Base-by-base conservation (phyloP, 2,888 invertebrate genomes). In the Ophion slaviceki region DNA sequence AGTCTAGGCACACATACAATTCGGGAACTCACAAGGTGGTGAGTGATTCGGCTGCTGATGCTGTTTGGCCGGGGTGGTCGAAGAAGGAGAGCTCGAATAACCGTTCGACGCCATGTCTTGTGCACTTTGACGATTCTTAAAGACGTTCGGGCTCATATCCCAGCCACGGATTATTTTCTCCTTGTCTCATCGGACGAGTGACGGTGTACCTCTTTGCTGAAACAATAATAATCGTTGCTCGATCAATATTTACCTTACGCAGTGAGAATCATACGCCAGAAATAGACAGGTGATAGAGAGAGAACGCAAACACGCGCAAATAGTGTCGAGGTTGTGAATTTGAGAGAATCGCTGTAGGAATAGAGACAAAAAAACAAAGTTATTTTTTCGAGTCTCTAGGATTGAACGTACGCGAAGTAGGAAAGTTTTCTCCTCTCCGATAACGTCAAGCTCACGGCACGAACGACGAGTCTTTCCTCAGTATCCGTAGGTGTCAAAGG, bases 71-170 rank as follows among this genome's bases (percentile, higher is more conserved):
- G 90, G 86, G 75, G 89, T 83, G n/a, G 89, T 80, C 61, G 91
- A 85, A 82, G 91, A 80, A 17, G 76, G 32, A n/a, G 77, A 20
- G 85, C 87, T 90, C 53, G 91, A 86, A 87, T 91, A 91, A 85
- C 94, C 93, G 88, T 94, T 93, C 64, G 93, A 92, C 87, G 93
- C 91, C 93, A 94, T 93, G 87, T 90, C 88, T 90, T 89, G 92
- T 89, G 90, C 85, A 85, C 91, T 91, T 85, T 94, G 91, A 91
- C 94, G 94, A 89, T 94, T 94, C 91, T 95, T 95, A 95, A 94
- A 94, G 89, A 93, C 94, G 91, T 95, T 94, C 85, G 95, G 95
- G 89, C 95, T 95, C 95, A 95, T 95, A 90, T 87, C 91, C 89
- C 82, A 87, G 87, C 82, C 80, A 83, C 53, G 53, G 88, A 76